Conservation (phyloP, 2,888 invertebrate species). For the Charanyca ferruginea region DNA sequence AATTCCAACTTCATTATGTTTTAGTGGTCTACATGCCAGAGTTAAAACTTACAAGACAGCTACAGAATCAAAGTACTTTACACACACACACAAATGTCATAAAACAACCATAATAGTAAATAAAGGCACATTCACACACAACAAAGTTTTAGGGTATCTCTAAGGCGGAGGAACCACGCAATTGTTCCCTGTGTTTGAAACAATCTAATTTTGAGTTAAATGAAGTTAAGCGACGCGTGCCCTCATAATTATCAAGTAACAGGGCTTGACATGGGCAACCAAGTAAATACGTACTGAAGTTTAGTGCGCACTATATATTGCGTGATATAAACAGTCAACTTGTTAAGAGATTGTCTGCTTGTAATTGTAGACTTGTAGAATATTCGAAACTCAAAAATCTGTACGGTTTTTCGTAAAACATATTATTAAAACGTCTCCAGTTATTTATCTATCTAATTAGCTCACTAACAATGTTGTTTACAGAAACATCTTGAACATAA, state of each 20-base stretch:
- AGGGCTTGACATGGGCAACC: constrained; percentile 40
- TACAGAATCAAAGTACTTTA: background rate
- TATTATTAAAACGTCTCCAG: too few species aligned
- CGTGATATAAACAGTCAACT: background rate
- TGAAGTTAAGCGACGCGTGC: constrained; percentile 56
- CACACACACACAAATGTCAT: background rate
- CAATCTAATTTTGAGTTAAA: constrained; percentile 67
- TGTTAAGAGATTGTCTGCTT: background rate
- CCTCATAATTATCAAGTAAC: constrained; percentile 60
- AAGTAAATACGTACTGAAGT: constrained; percentile 37
- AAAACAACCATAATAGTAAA: background rate
- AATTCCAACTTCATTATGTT: too few species aligned
- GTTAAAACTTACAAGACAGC: background rate
- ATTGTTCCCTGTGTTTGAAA: constrained; percentile 39
- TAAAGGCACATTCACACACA: constrained; percentile 7
- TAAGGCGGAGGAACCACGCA: constrained; percentile 1
- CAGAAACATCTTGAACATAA: too few species aligned
- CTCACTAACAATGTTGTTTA: too few species aligned
- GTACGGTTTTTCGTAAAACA: too few species aligned
- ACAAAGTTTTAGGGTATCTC: constrained; percentile 27
- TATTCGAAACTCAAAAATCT: background rate
- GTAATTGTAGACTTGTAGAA: background rate
- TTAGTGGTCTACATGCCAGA: background rate
- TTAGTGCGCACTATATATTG: constrained; percentile 13
- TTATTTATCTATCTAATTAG: too few species aligned